Evolutionary conservation across 2,888 invertebrate genomes (phyloP).

Genomic region (Coelinius sp.): DNA sequence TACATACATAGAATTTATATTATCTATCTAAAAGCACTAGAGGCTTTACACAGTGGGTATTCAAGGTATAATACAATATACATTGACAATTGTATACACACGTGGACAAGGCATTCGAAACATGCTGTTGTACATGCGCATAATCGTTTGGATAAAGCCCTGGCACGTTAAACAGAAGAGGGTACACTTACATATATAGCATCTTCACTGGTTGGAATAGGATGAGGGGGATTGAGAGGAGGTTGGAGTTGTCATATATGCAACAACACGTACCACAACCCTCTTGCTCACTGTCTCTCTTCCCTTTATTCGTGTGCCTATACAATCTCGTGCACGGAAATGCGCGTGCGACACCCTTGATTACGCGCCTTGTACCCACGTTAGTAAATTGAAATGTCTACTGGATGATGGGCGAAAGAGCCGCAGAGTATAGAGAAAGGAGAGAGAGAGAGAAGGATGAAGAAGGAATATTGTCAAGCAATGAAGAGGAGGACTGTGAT

Average conservation of each 20-base stretch:
- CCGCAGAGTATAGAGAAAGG: constrained; percentile 3
- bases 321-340: constrained; percentile 18
- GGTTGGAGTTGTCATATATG: not conserved
- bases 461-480: constrained; percentile 4
- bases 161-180: constrained; percentile 2
- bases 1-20: constrained; percentile 41
- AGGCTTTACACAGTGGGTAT: not conserved
- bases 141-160: constrained; percentile 18
- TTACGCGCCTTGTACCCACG: constrained; percentile 26
- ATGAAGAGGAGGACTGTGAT: constrained; percentile 8
- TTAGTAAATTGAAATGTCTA: constrained; percentile 26
- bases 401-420: constrained; percentile 23
- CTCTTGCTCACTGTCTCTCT: not conserved
- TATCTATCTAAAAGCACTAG: constrained; percentile 1
- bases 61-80: not conserved
- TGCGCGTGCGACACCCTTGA: constrained; percentile 22
- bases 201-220: not conserved
- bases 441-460: not conserved
- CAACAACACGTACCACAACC: constrained; percentile 12
- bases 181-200: not conserved
- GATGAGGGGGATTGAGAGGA: not conserved
- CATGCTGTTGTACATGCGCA: constrained; percentile 12
- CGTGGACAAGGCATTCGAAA: constrained; percentile 2
- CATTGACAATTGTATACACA: constrained; percentile 7
- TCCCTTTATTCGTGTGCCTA: constrained; percentile 13